Conservation (phyloP, 2,797 vertebrate species). For the Danio kyathit region DNA sequence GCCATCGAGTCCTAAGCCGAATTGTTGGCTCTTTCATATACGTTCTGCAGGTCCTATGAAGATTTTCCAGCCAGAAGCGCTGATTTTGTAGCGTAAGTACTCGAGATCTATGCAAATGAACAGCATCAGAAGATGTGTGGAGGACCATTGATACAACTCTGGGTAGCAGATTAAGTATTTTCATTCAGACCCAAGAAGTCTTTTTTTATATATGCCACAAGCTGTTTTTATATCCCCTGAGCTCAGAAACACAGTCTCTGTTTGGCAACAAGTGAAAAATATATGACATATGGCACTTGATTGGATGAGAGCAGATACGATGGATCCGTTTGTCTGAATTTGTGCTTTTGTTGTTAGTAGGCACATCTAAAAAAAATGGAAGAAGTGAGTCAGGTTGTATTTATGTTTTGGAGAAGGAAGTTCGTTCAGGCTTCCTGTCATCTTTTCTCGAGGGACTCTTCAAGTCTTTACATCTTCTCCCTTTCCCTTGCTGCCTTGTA, state of each 20-base stretch:
- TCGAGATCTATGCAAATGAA: conserved; percentile 33
- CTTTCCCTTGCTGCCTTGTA: not conserved
- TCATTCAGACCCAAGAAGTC: not conserved
- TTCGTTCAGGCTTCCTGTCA: not conserved
- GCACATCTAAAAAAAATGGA: not conserved
- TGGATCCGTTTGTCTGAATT: not conserved
- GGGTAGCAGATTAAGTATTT: not conserved
- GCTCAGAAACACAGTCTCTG: not conserved
- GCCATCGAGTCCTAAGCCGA: conserved; percentile 33
- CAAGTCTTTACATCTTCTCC: not conserved
- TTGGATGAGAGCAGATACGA: not conserved
- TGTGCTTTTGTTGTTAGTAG: not conserved
- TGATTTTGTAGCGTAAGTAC: conserved; percentile 25
- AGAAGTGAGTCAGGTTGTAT: not conserved
- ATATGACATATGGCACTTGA: not conserved
- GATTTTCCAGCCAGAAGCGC: conserved; percentile 34
- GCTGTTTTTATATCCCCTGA: not conserved
- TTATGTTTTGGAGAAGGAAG: not conserved
- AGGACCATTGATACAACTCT: not conserved
- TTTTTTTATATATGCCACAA: not conserved
- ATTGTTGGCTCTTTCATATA: conserved; percentile 34
- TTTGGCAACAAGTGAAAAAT: not conserved
- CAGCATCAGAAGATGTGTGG: not conserved
- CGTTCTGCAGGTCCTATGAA: conserved; percentile 11
- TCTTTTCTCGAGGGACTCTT: not conserved